phyloP scores from a whole-genome alignment of 1,140 invertebrate species.

The Copidosoma floridanum region DNA sequence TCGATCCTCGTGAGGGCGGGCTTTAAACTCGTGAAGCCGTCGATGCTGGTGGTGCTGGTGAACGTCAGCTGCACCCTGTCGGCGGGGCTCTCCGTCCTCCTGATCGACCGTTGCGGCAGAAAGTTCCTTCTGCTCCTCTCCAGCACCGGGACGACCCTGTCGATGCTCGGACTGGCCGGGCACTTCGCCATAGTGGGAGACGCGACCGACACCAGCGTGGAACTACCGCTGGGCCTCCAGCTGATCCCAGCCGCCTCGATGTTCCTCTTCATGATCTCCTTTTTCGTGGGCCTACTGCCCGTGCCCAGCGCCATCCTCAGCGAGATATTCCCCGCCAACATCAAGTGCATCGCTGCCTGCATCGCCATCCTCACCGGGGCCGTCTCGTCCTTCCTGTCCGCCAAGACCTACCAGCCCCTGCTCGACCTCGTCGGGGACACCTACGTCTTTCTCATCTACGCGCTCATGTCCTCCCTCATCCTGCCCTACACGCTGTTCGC shows the following conservation, averaged over 20 bases:
- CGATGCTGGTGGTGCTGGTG: constrained; percentile 64
- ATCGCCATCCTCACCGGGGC: constrained; percentile 70
- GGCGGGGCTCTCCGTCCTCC: constrained; percentile 56
- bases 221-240: too few relatives aligned
- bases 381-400: constrained; percentile 69
- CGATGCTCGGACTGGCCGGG: constrained; percentile 59
- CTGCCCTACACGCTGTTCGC: constrained; percentile 64
- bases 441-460: constrained; percentile 32
- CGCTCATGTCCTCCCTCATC: constrained; percentile 51
- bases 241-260: constrained; percentile 29
- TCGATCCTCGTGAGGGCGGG: constrained; percentile 67
- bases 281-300: constrained; percentile 63
- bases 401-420: constrained; percentile 69
- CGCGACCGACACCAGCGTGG: constrained; percentile 43
- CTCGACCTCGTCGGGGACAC: constrained; percentile 56
- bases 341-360: constrained; percentile 66
- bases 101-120: constrained; percentile 71
- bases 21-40: constrained; percentile 49
- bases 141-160: constrained; percentile 53
- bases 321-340: constrained; percentile 70
- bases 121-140: constrained; percentile 66
- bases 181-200: constrained; percentile 64
- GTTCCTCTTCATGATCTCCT: constrained; percentile 24
- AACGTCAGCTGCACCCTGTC: constrained; percentile 63
- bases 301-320: constrained; percentile 70